Evolutionary conservation across 2,113 vertebrate species (phyloP), one percentile per base, ranked within the genome.

Genomic region (Planiliza haematocheilus): DNA sequence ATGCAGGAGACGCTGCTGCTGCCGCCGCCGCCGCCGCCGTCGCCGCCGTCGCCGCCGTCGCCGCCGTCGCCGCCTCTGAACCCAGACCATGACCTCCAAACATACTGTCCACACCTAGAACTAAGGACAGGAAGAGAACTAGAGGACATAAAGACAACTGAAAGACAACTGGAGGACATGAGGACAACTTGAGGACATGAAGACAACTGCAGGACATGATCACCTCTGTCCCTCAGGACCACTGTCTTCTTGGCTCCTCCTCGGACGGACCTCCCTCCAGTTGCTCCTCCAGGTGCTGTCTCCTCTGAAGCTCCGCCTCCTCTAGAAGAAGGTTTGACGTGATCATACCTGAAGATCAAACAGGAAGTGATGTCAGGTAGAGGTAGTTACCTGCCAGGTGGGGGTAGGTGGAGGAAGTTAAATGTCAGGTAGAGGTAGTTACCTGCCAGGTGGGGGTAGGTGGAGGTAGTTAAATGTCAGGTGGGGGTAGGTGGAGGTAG

Each of bases 211-310:
- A 30, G 24, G 24, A 30, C 24, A 30, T 30, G 24, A 2, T 91
- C 88, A 98, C 97, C 94, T 82, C 95, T 94, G 85, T 98, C 97
- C 89, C 94, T 91, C 20, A 97, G 93, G 39, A 97, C 95, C n/a
- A 96, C 41, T 0, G 92, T 87, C 72, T 90, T 97, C 92, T 94
- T 97, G 14, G 18, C 16, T 24, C 79, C 87, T 2, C 74, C 75
- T 81, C 85, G 60, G 24, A 41, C 51, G 9, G 70, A 57, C 8
- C 77, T 78, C 4, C 74, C 77, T 3, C 62, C 72, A 16, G 64
- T 36, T 17, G n/a, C n/a, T 58, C 72, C 74, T 21, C 49, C 61
- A 56, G 20, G 74, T 37, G 52, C 24, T 8, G 50, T 45, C 10
- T 53, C 48, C 30, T 73, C 87, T 50, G 82, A 39, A 50, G 60